A percentile compares a stretch with the other conserved stretches of the same genome.
Evolutionary conservation across 2,113 vertebrate genomes (phyloP).

Genomic region (Lepisosteus osseus): DNA sequence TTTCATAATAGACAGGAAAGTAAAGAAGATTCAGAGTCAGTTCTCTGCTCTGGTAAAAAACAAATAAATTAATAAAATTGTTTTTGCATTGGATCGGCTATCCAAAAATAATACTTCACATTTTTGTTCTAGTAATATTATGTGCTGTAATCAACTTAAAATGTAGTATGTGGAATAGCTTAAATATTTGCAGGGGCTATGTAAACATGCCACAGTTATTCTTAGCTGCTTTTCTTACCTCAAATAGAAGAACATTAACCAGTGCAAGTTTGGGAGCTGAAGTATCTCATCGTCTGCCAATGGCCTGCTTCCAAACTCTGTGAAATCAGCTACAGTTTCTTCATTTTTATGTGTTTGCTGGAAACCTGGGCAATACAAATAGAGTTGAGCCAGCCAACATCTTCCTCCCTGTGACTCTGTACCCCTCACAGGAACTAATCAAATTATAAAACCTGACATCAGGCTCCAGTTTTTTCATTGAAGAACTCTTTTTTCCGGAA

Average conservation of each 20-base stretch:
- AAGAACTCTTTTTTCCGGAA: too few species aligned
- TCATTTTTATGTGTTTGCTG: conserved; percentile 9
- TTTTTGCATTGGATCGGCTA: conserved; percentile 9
- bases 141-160: conserved; percentile 30
- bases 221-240: conserved; percentile 27
- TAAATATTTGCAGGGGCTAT: conserved; percentile 32
- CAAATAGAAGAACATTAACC: conserved; percentile 30
- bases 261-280: conserved; percentile 12
- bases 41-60: neutral
- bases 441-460: too few species aligned
- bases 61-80: conserved; percentile 15
- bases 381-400: too few species aligned
- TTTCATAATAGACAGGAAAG: neutral
- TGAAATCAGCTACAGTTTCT: conserved; percentile 30
- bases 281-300: conserved; percentile 13
- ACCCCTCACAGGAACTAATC: too few species aligned
- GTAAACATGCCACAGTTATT: conserved; percentile 34
- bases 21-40: neutral
- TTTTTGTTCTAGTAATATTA: conserved; percentile 21
- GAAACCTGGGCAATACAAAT: too few species aligned
- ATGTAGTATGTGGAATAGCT: conserved; percentile 36
- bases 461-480: too few species aligned
- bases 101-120: conserved; percentile 27
- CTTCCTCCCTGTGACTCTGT: too few species aligned
- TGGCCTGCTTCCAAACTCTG: conserved; percentile 16